Evolutionary conservation across 2,113 vertebrate genomes (phyloP).

Genomic region (Dascyllus trimaculatus): DNA sequence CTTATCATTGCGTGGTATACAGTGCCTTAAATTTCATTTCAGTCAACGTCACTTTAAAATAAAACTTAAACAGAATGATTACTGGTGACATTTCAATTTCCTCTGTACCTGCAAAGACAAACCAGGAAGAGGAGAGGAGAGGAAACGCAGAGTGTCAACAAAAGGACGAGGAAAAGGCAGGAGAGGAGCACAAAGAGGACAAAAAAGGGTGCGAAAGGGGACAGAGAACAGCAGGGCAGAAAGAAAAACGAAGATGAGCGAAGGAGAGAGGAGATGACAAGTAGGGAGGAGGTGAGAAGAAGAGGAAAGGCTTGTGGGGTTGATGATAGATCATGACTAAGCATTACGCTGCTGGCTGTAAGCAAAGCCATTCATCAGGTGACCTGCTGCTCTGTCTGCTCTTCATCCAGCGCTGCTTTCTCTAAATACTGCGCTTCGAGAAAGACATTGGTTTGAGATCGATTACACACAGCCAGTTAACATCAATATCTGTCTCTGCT

Average conservation of each 20-base stretch:
- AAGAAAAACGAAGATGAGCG: not conserved
- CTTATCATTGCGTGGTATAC: no score
- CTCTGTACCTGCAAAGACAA: not conserved
- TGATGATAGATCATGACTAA: slow-evolving; percentile 68
- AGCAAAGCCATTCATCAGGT: slow-evolving; percentile 67
- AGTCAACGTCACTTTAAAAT: slow-evolving; percentile 10
- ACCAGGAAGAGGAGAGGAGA: not conserved
- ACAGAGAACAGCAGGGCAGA: not conserved
- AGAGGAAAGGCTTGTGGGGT: slow-evolving; percentile 12
- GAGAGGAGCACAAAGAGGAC: not conserved
- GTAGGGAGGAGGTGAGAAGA: slow-evolving; percentile 4
- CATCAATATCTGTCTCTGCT: slow-evolving; percentile 27
- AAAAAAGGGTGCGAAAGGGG: not conserved
- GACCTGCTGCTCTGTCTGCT: slow-evolving; percentile 37
- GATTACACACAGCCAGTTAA: not conserved
- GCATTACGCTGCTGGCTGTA: slow-evolving; percentile 56
- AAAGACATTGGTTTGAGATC: slow-evolving; percentile 17
- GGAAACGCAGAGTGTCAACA: no score
- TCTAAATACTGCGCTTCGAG: slow-evolving; percentile 31
- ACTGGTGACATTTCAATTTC: slow-evolving; percentile 26
- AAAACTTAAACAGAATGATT: not conserved
- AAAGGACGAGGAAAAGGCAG: not conserved
- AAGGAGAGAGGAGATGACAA: not conserved
- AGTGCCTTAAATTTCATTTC: not conserved
- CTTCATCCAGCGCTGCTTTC: slow-evolving; percentile 38